Evolutionary conservation across 2,797 vertebrate species (phyloP).

Genomic region (Thripadectes ignobilis): DNA sequence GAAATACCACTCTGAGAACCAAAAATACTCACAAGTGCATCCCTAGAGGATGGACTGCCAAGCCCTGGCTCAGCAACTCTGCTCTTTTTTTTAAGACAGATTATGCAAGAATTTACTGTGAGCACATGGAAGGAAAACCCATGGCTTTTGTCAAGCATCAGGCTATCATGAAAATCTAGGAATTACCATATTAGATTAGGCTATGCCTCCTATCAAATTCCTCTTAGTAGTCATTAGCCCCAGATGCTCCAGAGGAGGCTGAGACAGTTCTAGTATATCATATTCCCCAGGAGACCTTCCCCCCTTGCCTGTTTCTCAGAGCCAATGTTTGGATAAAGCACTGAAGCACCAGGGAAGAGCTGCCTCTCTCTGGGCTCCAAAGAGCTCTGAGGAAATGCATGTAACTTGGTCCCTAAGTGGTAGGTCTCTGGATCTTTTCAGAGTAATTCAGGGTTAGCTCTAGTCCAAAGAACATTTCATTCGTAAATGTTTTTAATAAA

Average conservation of each 20-base stretch:
- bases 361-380: neutral
- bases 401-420: neutral
- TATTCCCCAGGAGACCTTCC: neutral
- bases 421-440: constrained; percentile 24
- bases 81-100: neutral
- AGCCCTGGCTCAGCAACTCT: neutral
- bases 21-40: constrained; percentile 24
- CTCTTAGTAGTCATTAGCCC: constrained; percentile 9
- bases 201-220: constrained; percentile 14
- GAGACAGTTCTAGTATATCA: neutral
- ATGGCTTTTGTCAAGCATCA: constrained; percentile 35
- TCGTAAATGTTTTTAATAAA: constrained; percentile 26
- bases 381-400: neutral
- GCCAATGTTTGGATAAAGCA: neutral
- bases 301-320: neutral
- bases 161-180: neutral
- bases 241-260: constrained; percentile 14
- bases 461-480: neutral
- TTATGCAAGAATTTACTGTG: constrained; percentile 16
- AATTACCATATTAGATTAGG: constrained; percentile 48
- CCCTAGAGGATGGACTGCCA: neutral
- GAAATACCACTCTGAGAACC: constrained; percentile 22
- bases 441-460: neutral
- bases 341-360: neutral
- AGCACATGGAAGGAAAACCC: neutral